Percentiles rank a stretch among this genome's conserved stretches.
These are phyloP conservation scores for Apteryx owenii DNA, from an alignment of 2,113 vertebrate genomes.

Conservation along the genomic window DNA sequence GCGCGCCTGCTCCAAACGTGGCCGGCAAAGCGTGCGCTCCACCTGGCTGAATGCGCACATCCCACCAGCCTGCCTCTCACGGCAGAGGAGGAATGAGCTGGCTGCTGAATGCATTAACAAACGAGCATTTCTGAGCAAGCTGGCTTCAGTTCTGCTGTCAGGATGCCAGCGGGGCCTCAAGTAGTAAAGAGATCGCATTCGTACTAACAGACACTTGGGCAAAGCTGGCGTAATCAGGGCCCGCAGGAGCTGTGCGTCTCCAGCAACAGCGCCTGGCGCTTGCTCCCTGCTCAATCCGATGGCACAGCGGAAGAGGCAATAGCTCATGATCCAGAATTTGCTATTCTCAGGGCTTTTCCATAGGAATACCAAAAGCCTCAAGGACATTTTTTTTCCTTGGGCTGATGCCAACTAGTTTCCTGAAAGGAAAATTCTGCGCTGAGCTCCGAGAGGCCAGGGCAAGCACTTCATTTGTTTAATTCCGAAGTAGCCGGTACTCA, in stretches of 20 bases:
- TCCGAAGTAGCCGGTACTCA: not conserved
- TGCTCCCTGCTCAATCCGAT: not conserved
- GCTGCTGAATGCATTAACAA: not conserved
- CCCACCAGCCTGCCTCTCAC: not conserved
- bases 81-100: not conserved
- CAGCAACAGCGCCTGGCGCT: not conserved
- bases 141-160: not conserved
- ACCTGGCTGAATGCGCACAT: not conserved
- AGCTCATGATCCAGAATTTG: not conserved
- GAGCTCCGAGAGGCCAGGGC: not conserved
- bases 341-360: not conserved
- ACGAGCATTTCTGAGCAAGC: not conserved
- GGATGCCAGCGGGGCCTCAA: not conserved
- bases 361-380: not conserved
- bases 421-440: not conserved
- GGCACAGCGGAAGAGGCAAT: too few species aligned
- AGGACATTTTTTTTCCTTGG: not conserved
- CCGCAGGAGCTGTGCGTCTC: rapidly evolving
- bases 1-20: not conserved
- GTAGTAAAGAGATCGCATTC: not conserved
- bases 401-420: not conserved
- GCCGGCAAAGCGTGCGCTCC: not conserved
- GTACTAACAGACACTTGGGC: rapidly evolving
- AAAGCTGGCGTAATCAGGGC: not conserved
- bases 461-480: not conserved